Base-by-base conservation (phyloP, 2,113 vertebrate genomes). In the Nothoprocta pentlandii region DNA sequence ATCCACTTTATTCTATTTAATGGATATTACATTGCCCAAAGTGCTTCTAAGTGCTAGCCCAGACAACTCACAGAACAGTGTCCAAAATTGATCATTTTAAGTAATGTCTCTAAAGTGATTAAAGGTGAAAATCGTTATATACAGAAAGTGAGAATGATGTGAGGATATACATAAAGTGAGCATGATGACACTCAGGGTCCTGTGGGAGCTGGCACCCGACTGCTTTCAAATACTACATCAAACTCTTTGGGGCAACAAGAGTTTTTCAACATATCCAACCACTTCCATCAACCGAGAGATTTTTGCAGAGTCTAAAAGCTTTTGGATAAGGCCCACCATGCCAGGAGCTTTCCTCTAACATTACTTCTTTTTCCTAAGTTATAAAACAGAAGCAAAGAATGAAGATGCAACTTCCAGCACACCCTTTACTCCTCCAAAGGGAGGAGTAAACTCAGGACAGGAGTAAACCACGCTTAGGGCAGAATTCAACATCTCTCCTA, bases 401-500 rank as follows among this genome's bases (percentile, higher is more conserved):
- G 79, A 84, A 91, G 77, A 62, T 44, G 44, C 30, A 25, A 69
- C 47, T 91, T 49, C 53, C 49, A 69, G 80, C 39, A 47, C 34
- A 36, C 8, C 8, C 17, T 90, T 78, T 58, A 85, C 64, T 86
- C 25, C 41, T 92, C 21, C 58, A 81, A 83, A 88, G 66, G 67
- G 86, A 34, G 90, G 87, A 58, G 85, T 32, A 66, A 39, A 39
- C 36, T 39, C 36, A 39, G 36, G 36, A 39, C 36, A 39, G 36
- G 36, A 39, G 36, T 39, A 39, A 39, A 39, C 70, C 90, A 30
- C 7, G 42, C 21, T 80, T 62, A 89, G 94, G 91, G 81, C 70
- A 34, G 59, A 77, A 53, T 87, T 87, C 89, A 89, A 85, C 36
- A 66, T 73, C 59, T 92, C 15, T 88, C 91, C 75, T 82, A 23